Conservation (phyloP, 2,113 vertebrate genomes). For the Anolis carolinensis region DNA sequence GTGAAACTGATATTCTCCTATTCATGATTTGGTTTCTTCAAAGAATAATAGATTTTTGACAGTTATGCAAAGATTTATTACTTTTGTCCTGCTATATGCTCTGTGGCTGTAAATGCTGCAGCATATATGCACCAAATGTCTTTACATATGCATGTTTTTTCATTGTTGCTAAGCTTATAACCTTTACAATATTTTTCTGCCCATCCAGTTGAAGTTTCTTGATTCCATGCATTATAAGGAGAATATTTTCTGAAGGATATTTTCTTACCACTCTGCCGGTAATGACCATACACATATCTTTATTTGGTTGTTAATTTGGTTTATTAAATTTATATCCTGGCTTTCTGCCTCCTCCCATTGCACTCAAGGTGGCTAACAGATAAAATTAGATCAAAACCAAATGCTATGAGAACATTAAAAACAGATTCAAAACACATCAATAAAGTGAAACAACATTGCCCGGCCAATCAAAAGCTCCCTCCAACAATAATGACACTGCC, state of each 20-base stretch:
- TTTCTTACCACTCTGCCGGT: background rate
- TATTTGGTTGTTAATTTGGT: background rate
- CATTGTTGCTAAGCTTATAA: background rate
- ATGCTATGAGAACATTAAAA: too few relatives aligned
- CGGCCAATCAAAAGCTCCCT: too few relatives aligned
- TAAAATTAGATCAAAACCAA: too few relatives aligned
- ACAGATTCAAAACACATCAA: background rate
- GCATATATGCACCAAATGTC: background rate
- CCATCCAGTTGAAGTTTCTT: background rate
- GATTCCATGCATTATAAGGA: conserved; percentile 58
- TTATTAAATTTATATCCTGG: too few relatives aligned
- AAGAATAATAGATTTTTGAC: background rate
- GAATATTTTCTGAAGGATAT: too few relatives aligned
- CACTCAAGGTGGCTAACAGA: too few relatives aligned
- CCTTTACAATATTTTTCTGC: conserved; percentile 2
- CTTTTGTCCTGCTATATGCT: conserved; percentile 51
- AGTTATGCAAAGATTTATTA: conserved; percentile 51
- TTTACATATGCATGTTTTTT: accelerated
- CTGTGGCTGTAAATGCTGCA: conserved; percentile 29
- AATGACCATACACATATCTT: background rate
- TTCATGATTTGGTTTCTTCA: accelerated
- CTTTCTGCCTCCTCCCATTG: too few relatives aligned
- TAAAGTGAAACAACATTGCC: background rate
- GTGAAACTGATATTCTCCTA: accelerated
- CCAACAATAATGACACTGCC: background rate